These are phyloP conservation scores for Apis laboriosa DNA, from an alignment of 1,140 invertebrate species.

Conservation along the genomic window DNA sequence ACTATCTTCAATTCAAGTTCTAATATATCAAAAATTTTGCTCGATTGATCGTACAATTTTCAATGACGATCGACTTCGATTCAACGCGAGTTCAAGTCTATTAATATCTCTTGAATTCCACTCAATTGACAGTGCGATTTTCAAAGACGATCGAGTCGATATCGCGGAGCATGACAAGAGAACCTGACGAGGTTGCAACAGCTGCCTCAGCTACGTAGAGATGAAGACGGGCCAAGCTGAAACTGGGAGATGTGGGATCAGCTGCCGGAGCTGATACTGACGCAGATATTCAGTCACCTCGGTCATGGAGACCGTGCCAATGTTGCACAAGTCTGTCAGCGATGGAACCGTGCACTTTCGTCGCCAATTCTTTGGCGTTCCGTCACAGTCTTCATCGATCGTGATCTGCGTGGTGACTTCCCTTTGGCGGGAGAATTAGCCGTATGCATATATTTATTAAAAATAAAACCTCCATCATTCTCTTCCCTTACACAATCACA, in stretches of 20 bases:
- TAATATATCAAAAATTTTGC: background rate
- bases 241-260: constrained; percentile 78
- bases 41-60: background rate
- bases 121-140: constrained; percentile 3
- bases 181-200: constrained; percentile 26
- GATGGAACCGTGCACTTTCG: constrained; percentile 73
- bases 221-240: constrained; percentile 69
- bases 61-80: background rate
- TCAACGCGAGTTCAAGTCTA: background rate
- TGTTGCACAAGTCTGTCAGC: constrained; percentile 72
- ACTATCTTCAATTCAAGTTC: background rate
- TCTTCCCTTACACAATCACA: background rate
- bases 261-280: constrained; percentile 79
- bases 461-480: background rate
- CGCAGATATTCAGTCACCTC: constrained; percentile 76
- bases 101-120: constrained; percentile 10
- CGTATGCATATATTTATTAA: constrained; percentile 55
- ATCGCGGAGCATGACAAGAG: constrained; percentile 31
- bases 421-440: constrained; percentile 70
- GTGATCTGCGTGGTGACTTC: constrained; percentile 72
- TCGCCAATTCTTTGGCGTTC: constrained; percentile 78
- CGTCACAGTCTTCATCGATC: constrained; percentile 75
- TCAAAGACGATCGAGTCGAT: constrained; percentile 46
- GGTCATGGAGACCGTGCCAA: constrained; percentile 70
- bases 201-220: constrained; percentile 49